Evolutionary conservation across 2,113 vertebrate species (phyloP).

Genomic region (Chamaetylas fuelleborni): DNA sequence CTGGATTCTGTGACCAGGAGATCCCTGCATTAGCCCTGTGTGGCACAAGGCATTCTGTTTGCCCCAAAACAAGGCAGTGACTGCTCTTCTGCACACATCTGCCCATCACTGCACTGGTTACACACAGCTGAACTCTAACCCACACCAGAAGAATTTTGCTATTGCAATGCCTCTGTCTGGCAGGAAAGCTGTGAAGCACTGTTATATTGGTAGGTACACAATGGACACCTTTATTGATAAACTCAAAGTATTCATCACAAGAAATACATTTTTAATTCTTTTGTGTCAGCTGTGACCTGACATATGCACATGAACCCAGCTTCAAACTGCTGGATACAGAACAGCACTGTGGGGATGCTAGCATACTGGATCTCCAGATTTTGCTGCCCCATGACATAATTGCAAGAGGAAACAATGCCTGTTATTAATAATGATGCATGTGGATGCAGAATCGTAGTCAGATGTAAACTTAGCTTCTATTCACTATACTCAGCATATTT

Average conservation of each 20-base stretch:
- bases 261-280: not conserved
- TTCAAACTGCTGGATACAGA: not conserved
- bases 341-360: not conserved
- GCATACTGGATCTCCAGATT: not conserved
- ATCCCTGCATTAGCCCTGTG: not conserved
- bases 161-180: not conserved
- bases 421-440: not conserved
- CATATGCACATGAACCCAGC: accelerated
- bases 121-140: not conserved
- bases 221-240: not conserved
- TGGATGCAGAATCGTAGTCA: not conserved
- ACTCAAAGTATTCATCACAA: not conserved
- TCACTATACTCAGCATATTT: not conserved
- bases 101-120: not conserved
- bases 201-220: no score
- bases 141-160: not conserved
- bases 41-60: accelerated
- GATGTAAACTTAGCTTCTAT: not conserved
- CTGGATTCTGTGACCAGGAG: not conserved
- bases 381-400: not conserved
- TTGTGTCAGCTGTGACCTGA: not conserved
- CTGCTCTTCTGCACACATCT: not conserved
- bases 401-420: not conserved
- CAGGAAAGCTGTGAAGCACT: not conserved
- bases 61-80: accelerated